A percentile compares a stretch with the other conserved stretches of the same genome.
These are phyloP conservation scores for Setipinna tenuifilis DNA, from an alignment of 2,797 vertebrate genomes.

Conservation along the genomic window DNA sequence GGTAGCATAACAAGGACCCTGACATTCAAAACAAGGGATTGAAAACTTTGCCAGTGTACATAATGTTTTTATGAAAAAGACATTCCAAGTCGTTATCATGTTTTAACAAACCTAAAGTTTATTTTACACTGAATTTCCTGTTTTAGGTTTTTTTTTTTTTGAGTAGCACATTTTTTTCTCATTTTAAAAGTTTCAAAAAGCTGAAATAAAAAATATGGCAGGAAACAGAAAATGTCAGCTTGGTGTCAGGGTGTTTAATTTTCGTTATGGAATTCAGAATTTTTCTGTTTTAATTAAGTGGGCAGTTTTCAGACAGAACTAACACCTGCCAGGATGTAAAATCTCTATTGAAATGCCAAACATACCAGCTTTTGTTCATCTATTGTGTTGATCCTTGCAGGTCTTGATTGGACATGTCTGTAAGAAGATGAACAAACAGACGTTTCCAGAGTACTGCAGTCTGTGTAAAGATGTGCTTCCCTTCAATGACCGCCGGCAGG, in stretches of 20 bases:
- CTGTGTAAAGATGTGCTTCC: slow-evolving; percentile 90
- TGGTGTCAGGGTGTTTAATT: background rate
- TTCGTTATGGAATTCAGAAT: background rate
- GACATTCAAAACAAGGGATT: too few relatives aligned
- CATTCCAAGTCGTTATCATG: too few relatives aligned
- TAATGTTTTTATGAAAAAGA: too few relatives aligned
- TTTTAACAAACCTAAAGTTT: too few relatives aligned
- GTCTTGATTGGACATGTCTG: slow-evolving; percentile 94
- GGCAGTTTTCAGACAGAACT: background rate
- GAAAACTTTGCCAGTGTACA: too few relatives aligned
- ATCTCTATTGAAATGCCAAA: background rate
- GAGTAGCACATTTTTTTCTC: background rate
- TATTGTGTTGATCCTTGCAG: slow-evolving; percentile 64
- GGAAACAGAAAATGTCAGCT: background rate
- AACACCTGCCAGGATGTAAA: background rate
- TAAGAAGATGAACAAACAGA: slow-evolving; percentile 98
- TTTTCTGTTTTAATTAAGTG: background rate
- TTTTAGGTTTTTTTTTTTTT: too few relatives aligned
- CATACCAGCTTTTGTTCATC: background rate
- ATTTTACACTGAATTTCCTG: too few relatives aligned
- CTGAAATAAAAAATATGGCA: background rate
- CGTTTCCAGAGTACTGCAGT: slow-evolving; percentile 89
- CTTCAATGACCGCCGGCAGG: slow-evolving; percentile 87
- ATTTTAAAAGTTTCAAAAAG: background rate
- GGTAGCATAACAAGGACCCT: too few relatives aligned